Percentiles rank a stretch among this genome's conserved stretches.
phyloP scores from a whole-genome alignment of 1,140 invertebrate species.

The Aphidius ervi region DNA sequence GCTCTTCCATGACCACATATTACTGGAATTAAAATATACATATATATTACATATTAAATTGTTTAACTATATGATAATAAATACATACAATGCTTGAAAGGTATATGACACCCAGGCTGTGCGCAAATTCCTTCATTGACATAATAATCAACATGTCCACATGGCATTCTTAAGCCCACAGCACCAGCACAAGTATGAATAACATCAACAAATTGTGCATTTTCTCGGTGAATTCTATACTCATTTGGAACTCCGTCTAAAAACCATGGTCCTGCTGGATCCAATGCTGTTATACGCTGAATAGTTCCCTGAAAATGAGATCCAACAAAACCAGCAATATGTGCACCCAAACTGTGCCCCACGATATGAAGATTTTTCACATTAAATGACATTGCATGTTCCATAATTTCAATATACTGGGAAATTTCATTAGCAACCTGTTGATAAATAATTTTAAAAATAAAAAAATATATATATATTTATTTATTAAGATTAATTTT shows the following conservation, averaged over 20 bases:
- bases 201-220: conserved; percentile 69
- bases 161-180: too few species aligned
- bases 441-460: too few species aligned
- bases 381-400: conserved; percentile 27
- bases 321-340: conserved; percentile 73
- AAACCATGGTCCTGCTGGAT: conserved; percentile 69
- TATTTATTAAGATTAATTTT: conserved; percentile 24
- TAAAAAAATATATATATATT: conserved; percentile 39
- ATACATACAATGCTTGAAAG: too few species aligned
- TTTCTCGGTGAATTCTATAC: conserved; percentile 57
- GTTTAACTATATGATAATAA: too few species aligned
- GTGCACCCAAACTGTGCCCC: conserved; percentile 81
- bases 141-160: conserved; percentile 73
- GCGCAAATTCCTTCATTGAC: conserved; percentile 65
- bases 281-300: conserved; percentile 64
- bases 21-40: conserved; percentile 28
- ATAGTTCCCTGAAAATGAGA: conserved; percentile 50
- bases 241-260: conserved; percentile 46
- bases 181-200: conserved; percentile 66
- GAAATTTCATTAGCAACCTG: conserved; percentile 36
- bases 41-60: not conserved
- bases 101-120: conserved; percentile 64
- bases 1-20: conserved; percentile 50
- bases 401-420: conserved; percentile 35
- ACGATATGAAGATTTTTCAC: conserved; percentile 65